Evolutionary conservation across 2,888 invertebrate species (phyloP).

Genomic region (Bellardia bayeri): DNA sequence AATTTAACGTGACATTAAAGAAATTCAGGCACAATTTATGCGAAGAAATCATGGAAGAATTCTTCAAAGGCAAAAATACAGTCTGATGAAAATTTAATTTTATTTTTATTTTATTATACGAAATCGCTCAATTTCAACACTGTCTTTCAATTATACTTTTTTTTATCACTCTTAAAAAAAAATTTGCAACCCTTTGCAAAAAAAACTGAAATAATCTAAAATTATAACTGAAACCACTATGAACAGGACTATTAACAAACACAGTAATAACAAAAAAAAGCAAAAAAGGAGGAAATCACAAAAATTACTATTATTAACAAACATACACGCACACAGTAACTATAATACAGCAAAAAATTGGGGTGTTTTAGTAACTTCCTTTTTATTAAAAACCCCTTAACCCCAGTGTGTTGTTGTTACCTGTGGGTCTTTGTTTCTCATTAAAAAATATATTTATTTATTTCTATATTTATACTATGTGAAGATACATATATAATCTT

Average conservation of each 20-base stretch:
- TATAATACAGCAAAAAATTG: background rate
- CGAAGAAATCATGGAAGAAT: no score
- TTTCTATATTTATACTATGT: no score
- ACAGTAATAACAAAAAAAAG: constrained; percentile 35
- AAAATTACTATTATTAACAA: constrained; percentile 71
- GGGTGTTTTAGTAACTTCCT: constrained; percentile 59
- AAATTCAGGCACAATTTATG: no score
- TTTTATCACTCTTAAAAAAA: constrained; percentile 33
- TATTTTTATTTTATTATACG: background rate
- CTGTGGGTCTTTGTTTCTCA: constrained; percentile 44
- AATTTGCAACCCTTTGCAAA: constrained; percentile 64
- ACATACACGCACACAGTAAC: constrained; percentile 20
- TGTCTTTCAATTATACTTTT: constrained; percentile 18
- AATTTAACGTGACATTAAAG: no score
- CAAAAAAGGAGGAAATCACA: constrained; percentile 59
- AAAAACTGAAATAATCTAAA: constrained; percentile 48
- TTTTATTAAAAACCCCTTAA: constrained; percentile 55
- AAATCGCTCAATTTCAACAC: constrained; percentile 38
- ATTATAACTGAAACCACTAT: constrained; percentile 71
- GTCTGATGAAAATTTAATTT: no score
- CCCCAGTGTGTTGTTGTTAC: constrained; percentile 52
- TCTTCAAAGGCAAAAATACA: no score
- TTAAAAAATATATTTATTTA: constrained; percentile 25
- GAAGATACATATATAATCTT: constrained; percentile 5
- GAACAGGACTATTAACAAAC: constrained; percentile 68